Conservation (phyloP, 2,113 vertebrate genomes). For the Nannospalax galili region DNA sequence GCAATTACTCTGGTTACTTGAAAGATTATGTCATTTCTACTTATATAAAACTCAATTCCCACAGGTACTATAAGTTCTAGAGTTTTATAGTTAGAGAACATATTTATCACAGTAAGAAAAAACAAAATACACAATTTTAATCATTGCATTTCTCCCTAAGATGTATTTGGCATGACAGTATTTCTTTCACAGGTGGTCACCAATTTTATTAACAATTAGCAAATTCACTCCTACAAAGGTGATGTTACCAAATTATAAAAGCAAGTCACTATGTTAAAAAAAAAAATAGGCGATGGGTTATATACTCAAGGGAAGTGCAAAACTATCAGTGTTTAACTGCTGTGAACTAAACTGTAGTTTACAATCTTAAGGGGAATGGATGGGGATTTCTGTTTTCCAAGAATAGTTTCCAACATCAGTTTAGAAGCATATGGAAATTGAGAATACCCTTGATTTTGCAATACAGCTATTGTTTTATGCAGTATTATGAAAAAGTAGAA, state of each 20-base stretch:
- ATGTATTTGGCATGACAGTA: constrained; percentile 9
- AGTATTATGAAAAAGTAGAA: constrained; percentile 45
- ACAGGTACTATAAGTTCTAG: constrained; percentile 44
- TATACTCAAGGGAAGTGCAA: constrained; percentile 32
- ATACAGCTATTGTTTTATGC: background rate
- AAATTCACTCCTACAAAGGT: background rate
- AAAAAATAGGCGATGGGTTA: background rate
- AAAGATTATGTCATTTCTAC: constrained; percentile 28
- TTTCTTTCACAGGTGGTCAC: constrained; percentile 62
- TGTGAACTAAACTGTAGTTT: constrained; percentile 16
- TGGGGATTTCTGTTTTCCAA: constrained; percentile 46
- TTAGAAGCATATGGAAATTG: constrained; percentile 46
- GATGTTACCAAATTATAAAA: constrained; percentile 56
- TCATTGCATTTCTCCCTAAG: constrained; percentile 7
- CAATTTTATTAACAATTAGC: constrained; percentile 55
- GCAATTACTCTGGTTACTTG: constrained; percentile 26
- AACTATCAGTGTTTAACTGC: background rate
- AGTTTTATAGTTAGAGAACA: constrained; percentile 30
- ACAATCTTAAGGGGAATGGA: constrained; percentile 3
- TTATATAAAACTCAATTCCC: constrained; percentile 42
- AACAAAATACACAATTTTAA: constrained; percentile 40
- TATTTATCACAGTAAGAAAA: constrained; percentile 22
- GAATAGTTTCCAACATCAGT: constrained; percentile 10
- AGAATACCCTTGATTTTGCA: constrained; percentile 61
- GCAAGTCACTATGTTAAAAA: background rate